Evolutionary conservation across 2,888 invertebrate genomes (phyloP).

Genomic region (Spicauda simplicius): DNA sequence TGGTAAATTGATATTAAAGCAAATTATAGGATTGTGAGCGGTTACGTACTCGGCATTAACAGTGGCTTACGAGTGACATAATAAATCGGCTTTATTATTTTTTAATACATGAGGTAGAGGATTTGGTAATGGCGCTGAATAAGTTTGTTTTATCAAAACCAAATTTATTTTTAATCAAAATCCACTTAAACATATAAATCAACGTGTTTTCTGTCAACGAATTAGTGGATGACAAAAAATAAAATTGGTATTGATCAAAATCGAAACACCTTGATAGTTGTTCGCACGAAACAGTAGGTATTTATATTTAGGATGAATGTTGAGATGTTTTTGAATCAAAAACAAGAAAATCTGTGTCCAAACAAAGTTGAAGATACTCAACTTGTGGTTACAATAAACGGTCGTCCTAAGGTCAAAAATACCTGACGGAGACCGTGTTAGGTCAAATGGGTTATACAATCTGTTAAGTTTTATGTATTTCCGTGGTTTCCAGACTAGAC

Average conservation of each 20-base stretch:
- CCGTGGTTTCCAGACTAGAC: constrained; percentile 96
- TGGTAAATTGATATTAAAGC: constrained; percentile 90
- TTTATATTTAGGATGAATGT: constrained; percentile 22
- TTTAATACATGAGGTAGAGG: constrained; percentile 79
- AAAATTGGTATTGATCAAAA: constrained; percentile 23
- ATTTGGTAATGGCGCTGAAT: constrained; percentile 84
- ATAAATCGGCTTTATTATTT: constrained; percentile 77
- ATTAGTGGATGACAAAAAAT: constrained; percentile 17
- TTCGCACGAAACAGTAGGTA: constrained; percentile 30
- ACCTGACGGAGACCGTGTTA: constrained; percentile 26
- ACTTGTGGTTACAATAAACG: constrained; percentile 23
- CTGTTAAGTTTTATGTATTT: constrained; percentile 79
- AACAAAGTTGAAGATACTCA: constrained; percentile 24
- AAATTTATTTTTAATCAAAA: constrained; percentile 39
- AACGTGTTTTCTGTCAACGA: not conserved
- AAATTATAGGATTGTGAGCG: constrained; percentile 65
- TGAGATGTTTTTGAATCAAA: constrained; percentile 19
- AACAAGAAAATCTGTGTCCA: constrained; percentile 27
- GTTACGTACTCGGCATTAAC: constrained; percentile 76
- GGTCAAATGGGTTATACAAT: constrained; percentile 45
- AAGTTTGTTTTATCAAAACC: constrained; percentile 46
- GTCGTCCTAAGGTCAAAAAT: constrained; percentile 34
- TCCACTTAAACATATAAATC: constrained; percentile 6
- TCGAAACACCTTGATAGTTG: constrained; percentile 21
- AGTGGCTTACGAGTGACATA: constrained; percentile 75